A percentile compares a stretch with the other conserved stretches of the same genome.
Evolutionary conservation across 2,113 vertebrate genomes (phyloP).

Genomic region (Pseudorectes ferrugineus): DNA sequence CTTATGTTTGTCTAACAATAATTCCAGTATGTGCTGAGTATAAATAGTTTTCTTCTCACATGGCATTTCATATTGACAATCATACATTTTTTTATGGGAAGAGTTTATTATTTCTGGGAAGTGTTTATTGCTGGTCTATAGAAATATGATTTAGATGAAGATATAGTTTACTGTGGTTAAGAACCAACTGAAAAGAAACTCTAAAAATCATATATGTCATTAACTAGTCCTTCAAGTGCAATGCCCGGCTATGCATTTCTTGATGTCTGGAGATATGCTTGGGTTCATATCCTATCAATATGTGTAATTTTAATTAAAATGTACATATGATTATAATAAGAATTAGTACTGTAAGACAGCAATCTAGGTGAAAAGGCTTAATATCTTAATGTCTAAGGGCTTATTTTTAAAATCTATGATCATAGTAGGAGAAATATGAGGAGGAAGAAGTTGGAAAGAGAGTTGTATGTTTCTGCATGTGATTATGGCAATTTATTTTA

Average conservation of each 20-base stretch:
- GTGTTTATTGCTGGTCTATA: neutral
- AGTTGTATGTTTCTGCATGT: neutral
- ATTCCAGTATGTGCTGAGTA: neutral
- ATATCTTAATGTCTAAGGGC: neutral
- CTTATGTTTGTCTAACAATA: neutral
- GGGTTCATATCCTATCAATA: neutral
- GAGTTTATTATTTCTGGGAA: neutral
- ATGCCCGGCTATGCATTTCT: neutral
- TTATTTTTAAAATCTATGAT: neutral
- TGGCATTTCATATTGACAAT: neutral
- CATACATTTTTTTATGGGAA: neutral
- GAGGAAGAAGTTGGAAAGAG: neutral
- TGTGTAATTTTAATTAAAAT: neutral
- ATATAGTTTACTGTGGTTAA: neutral
- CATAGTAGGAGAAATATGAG: neutral
- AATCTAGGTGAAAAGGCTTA: neutral
- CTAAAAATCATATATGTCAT: neutral
- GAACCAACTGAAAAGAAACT: neutral
- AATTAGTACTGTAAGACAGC: neutral
- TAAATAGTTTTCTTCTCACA: neutral
- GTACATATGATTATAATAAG: neutral
- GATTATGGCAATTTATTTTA: neutral
- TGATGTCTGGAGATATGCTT: neutral
- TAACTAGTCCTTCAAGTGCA: neutral
- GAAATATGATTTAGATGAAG: neutral